Evolutionary conservation across 2,888 invertebrate genomes (phyloP), one percentile per base, ranked within the genome.

Genomic region (Euplexia lucipara): DNA sequence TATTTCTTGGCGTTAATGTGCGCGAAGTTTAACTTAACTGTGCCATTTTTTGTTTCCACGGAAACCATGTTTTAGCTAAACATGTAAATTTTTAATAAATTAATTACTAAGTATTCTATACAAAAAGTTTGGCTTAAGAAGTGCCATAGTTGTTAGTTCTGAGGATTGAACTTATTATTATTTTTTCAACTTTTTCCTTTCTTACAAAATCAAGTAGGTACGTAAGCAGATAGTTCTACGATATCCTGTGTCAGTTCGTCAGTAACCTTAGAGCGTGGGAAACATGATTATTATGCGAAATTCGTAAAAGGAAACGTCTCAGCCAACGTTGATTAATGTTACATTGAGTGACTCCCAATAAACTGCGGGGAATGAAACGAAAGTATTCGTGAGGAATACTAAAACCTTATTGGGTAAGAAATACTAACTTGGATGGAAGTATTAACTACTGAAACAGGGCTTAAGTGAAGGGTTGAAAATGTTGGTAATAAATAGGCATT

Each of bases 281-380:
- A 73, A 41, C 58, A 53, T 42, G 57, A 78, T 65, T 37, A 56
- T 44, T 44, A 78, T 69, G 57, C 56, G 30, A 34, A 42, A 70
- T 70, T 57, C 67, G 66, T 70, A 70, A 74, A 45, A 60, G 73
- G 71, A 74, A 74, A 60, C 57, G 53, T 76, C 66, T 30, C 58
- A 22, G 8, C 12, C n/a, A 35, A 35, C 39, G 44, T 54, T 51
- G 58, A 69, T 45, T 45, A 30, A 69, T 59, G 62, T 34, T 20
- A 26, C 37, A 37, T 18, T 44, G 37, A 44, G 42, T 30, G 56
- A 54, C 49, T 59, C 39, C 45, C 58, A 14, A 67, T 47, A 49
- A 47, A 65, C 51, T 35, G 14, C 44, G 10, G 37, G 14, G 56
- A 47, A 37, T 47, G 14, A 37, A 57, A 52, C 41, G 10, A 64